Conservation (phyloP, 2,888 invertebrate genomes). For the Euspilapteryx auroguttella region DNA sequence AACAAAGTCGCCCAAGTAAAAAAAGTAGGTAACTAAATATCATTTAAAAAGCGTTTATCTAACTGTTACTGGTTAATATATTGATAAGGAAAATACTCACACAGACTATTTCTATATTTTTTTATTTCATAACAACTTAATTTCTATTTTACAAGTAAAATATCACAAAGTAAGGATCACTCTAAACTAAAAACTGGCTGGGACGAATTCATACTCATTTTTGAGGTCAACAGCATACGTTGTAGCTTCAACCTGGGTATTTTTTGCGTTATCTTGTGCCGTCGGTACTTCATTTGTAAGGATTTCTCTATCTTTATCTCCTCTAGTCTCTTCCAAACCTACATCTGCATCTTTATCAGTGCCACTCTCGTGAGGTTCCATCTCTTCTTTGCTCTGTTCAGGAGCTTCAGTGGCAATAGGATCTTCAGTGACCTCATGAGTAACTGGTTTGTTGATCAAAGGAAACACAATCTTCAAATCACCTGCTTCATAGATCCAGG, state of each 20-base stretch:
- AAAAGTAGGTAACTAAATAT: too few relatives aligned
- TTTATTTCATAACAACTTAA: too few relatives aligned
- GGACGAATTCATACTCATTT: conserved; percentile 36
- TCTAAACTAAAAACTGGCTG: too few relatives aligned
- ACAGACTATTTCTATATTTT: too few relatives aligned
- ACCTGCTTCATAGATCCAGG: conserved; percentile 25
- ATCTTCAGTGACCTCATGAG: not conserved
- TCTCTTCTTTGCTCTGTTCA: conserved; percentile 25
- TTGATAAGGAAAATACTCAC: not conserved
- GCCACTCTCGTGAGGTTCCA: conserved; percentile 13
- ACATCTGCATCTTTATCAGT: conserved; percentile 18
- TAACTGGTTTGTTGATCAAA: conserved; percentile 7
- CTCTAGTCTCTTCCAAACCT: conserved; percentile 15
- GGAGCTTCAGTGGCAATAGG: conserved; percentile 10
- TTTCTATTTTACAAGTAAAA: too few relatives aligned
- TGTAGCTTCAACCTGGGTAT: conserved; percentile 23
- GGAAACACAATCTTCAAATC: conserved; percentile 28
- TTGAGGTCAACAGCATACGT: conserved; percentile 38
- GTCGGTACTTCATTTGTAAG: conserved; percentile 20
- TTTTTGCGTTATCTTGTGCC: not conserved
- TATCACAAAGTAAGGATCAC: too few relatives aligned
- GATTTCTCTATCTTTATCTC: conserved; percentile 13
- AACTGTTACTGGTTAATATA: too few relatives aligned
- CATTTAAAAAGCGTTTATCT: too few relatives aligned
- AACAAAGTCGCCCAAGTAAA: too few relatives aligned